Base-by-base conservation (phyloP, 2,797 vertebrate species). In the Enteromius radiatus region DNA sequence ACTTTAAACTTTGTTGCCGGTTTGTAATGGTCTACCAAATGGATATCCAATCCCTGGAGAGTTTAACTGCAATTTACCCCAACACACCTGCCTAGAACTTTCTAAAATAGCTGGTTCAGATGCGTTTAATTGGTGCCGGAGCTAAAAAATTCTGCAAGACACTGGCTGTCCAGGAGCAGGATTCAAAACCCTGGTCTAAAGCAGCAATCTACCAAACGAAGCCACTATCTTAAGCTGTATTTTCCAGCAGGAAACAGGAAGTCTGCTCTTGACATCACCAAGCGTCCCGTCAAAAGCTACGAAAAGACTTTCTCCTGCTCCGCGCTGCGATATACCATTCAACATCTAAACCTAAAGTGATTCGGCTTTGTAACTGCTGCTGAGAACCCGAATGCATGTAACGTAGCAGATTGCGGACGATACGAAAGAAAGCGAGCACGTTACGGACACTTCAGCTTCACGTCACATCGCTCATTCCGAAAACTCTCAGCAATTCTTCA, bases 401-500 rank as follows among this genome's bases (percentile, higher is more conserved):
- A 76, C 63, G 33, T 33, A 54, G 19, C 47, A 56, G 81, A 76
- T 56, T 59, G 28, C 0, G 49, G 49, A 69, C 12, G 14, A 83
- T 77, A 83, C 7, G 26, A 77, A 77, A 77, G 67, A 67, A 56
- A 73, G 54, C 31, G 36, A 70, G 77, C 43, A 80, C 2, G 77
- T 54, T 65, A 73, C 79, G 80, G 33, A 78, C 41, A 84, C 33
- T 78, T 82, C 80, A 86, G 65, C 86, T 86, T 82, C 64, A 78
- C 38, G 73, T 84, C 76, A 59, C 54, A 69, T 77, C 75, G 85
- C 64, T 74, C 78, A 73, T 80, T 69, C 36, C 38, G 61, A 84
- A 43, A 87, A 84, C 76, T 88, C 76, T 81, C 43, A 73, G 82
- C 86, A 87, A 85, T 86, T 86, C 80, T 85, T 85, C 73, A 78